Evolutionary conservation across 2,113 vertebrate genomes (phyloP).

Genomic region (Lepisosteus oculatus): DNA sequence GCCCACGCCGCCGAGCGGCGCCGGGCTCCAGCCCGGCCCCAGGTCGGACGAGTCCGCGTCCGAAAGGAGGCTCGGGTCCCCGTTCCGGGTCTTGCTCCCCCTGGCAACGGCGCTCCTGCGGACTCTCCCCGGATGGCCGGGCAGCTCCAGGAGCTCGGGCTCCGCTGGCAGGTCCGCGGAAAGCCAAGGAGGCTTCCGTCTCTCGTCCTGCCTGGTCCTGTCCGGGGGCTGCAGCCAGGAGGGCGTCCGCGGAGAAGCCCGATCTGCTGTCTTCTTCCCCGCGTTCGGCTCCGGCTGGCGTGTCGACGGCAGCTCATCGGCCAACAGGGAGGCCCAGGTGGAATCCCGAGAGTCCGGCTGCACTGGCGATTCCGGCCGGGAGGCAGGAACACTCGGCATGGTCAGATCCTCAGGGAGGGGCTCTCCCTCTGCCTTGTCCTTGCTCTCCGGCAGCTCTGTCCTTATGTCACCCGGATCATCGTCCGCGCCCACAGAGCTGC

Average conservation of each 20-base stretch:
- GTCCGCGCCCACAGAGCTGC: not conserved
- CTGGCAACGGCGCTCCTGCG: constrained; percentile 35
- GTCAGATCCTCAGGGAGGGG: constrained; percentile 3
- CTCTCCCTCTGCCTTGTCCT: not conserved
- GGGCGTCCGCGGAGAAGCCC: constrained; percentile 59
- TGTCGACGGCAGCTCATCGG: constrained; percentile 48
- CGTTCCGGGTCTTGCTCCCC: constrained; percentile 33
- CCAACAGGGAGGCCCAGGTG: constrained; percentile 23
- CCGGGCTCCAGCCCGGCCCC: constrained; percentile 34
- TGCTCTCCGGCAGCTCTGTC: constrained; percentile 1
- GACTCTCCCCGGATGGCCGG: constrained; percentile 50
- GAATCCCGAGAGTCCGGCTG: constrained; percentile 39
- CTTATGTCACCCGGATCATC: constrained; percentile 31
- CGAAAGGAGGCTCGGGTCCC: constrained; percentile 13
- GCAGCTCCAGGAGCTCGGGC: constrained; percentile 48
- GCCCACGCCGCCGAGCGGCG: constrained; percentile 48
- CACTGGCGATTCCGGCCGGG: constrained; percentile 18
- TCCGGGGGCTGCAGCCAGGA: constrained; percentile 74
- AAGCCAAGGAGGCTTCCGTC: constrained; percentile 70
- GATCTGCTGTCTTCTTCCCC: constrained; percentile 56
- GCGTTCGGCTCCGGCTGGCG: constrained; percentile 59
- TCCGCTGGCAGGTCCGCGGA: constrained; percentile 51
- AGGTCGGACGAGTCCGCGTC: constrained; percentile 53
- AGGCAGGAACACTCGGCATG: constrained; percentile 27
- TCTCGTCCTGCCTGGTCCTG: constrained; percentile 36